phyloP scores from a whole-genome alignment of 2,797 vertebrate genomes.

The Gallinago nigripennis region DNA sequence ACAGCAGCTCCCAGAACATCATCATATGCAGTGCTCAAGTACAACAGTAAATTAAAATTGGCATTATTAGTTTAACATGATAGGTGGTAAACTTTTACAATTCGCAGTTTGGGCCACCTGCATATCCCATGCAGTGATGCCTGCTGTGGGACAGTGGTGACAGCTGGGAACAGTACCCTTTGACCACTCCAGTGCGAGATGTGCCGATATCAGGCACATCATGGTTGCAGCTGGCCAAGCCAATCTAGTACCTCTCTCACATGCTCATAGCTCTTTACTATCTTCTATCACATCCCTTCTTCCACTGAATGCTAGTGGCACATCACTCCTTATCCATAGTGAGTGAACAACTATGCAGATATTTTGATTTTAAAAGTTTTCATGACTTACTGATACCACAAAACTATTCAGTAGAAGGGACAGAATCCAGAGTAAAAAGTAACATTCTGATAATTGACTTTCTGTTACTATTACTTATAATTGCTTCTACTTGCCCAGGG shows the following conservation, averaged over 20 bases:
- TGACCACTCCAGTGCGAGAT: neutral
- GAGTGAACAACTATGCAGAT: neutral
- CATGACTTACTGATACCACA: neutral
- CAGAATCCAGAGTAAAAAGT: neutral
- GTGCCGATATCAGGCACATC: neutral
- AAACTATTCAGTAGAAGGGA: neutral
- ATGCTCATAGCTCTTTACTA: neutral
- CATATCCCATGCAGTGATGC: neutral
- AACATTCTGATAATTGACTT: neutral
- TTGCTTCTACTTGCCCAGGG: neutral
- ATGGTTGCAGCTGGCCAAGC: accelerated
- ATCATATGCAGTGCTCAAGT: neutral
- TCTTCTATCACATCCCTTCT: neutral
- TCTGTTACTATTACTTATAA: neutral
- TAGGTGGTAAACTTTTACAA: neutral
- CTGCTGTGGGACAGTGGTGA: neutral
- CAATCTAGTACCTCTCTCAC: neutral
- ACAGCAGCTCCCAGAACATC: neutral
- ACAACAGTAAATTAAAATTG: neutral
- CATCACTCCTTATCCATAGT: neutral
- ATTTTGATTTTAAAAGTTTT: neutral
- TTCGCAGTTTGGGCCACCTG: neutral
- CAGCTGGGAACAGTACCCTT: neutral
- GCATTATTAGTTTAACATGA: neutral
- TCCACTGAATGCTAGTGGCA: neutral